A percentile compares a stretch with the other conserved stretches of the same genome.
Conservation (phyloP, 2,888 invertebrate species). For the Digitonthophagus gazella region DNA sequence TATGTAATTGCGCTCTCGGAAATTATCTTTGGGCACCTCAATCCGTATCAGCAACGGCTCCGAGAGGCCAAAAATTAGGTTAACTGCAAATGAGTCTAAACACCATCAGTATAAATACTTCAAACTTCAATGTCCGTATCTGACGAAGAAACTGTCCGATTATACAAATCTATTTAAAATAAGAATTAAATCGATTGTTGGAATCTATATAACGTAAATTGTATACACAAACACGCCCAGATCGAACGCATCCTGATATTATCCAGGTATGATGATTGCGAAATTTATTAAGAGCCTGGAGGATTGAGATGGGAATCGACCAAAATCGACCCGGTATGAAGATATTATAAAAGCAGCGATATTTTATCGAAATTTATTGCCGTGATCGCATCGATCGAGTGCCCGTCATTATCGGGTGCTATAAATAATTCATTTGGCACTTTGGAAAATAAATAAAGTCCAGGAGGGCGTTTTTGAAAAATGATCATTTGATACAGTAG, state of each 20-base stretch:
- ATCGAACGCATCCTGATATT: not conserved
- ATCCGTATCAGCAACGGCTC: not conserved
- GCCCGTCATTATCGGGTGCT: conserved; percentile 10
- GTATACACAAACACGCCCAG: conserved; percentile 1
- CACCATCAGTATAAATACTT: conserved; percentile 10
- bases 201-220: not conserved
- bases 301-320: not conserved
- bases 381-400: conserved; percentile 6
- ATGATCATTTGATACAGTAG: not conserved
- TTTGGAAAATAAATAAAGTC: conserved; percentile 22
- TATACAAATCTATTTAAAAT: not conserved
- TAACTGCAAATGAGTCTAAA: conserved; percentile 16
- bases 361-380: conserved; percentile 14
- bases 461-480: not conserved
- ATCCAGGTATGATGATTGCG: not conserved
- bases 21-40: not conserved
- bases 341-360: conserved; percentile 14
- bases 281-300: not conserved
- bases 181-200: not conserved
- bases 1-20: conserved; percentile 13
- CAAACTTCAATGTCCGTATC: not conserved
- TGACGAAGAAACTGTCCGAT: conserved; percentile 4
- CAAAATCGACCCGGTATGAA: conserved; percentile 6
- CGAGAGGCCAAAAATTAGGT: conserved; percentile 8
- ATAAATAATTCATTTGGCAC: conserved; percentile 22